Evolutionary conservation across 2,888 invertebrate species (phyloP).

Genomic region (Druceiella hillmani): DNA sequence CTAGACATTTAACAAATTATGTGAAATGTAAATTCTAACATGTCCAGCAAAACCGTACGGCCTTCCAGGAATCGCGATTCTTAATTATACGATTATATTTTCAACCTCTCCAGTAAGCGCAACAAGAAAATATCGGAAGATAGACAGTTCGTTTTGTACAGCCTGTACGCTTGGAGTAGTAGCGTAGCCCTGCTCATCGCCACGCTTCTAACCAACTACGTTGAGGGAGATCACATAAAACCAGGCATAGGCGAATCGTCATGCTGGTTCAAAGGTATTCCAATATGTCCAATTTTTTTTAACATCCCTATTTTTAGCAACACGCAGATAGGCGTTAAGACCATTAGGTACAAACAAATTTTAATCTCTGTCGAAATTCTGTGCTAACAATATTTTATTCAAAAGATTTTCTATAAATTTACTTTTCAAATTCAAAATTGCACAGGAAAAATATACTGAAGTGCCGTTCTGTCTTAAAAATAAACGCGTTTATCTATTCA

Average conservation of each 20-base stretch:
- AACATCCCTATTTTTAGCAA: no score
- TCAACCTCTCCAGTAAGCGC: slow-evolving; percentile 26
- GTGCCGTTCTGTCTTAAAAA: no score
- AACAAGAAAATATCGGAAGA: slow-evolving; percentile 44
- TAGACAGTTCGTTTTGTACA: slow-evolving; percentile 50
- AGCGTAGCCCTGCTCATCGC: slow-evolving; percentile 48
- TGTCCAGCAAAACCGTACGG: neutral
- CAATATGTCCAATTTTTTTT: neutral
- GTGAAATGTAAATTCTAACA: neutral
- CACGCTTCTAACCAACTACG: slow-evolving; percentile 48
- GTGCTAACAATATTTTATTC: no score
- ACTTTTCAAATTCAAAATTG: no score
- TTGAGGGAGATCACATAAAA: slow-evolving; percentile 47
- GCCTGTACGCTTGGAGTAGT: slow-evolving; percentile 55
- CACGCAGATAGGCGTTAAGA: no score
- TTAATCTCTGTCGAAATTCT: no score
- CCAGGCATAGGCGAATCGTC: slow-evolving; percentile 52
- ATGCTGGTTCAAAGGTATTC: slow-evolving; percentile 64
- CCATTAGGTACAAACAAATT: no score
- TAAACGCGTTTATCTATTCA: no score
- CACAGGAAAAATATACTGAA: no score
- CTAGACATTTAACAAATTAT: neutral
- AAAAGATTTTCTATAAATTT: no score
- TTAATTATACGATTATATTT: slow-evolving; percentile 22
- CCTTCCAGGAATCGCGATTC: slow-evolving; percentile 35